Evolutionary conservation across 2,113 vertebrate species (phyloP).

Genomic region (Nycticorax nycticorax): DNA sequence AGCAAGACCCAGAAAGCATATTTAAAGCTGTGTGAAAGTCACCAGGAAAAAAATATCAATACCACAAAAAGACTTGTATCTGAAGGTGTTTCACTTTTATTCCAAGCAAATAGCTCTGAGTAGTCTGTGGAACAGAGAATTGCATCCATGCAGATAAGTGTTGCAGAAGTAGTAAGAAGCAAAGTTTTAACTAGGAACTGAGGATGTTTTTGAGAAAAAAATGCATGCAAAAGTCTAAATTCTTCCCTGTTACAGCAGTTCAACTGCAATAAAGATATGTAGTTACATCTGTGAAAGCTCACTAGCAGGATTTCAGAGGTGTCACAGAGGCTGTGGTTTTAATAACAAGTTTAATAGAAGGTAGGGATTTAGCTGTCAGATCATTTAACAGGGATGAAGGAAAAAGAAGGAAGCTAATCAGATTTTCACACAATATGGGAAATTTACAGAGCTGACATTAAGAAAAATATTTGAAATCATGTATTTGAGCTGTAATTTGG

Average conservation of each 20-base stretch:
- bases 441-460: background rate
- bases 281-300: background rate
- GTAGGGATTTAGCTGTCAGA: conserved; percentile 5
- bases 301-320: background rate
- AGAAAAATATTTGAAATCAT: background rate
- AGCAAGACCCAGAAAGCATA: background rate
- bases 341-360: background rate
- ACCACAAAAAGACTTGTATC: background rate
- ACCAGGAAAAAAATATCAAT: background rate
- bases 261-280: background rate
- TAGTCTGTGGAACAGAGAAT: background rate
- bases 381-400: background rate
- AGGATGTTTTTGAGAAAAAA: background rate
- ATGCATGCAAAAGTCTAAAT: background rate
- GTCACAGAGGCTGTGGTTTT: background rate
- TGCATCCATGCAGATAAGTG: background rate
- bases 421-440: background rate
- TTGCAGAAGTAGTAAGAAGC: background rate
- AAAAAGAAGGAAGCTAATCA: conserved; percentile 11
- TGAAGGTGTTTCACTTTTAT: background rate
- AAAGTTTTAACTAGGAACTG: background rate
- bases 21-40: background rate
- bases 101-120: background rate
- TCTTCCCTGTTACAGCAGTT: background rate
- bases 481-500: background rate